Base-by-base conservation (phyloP, 2,113 vertebrate genomes). In the Otus sunia region DNA sequence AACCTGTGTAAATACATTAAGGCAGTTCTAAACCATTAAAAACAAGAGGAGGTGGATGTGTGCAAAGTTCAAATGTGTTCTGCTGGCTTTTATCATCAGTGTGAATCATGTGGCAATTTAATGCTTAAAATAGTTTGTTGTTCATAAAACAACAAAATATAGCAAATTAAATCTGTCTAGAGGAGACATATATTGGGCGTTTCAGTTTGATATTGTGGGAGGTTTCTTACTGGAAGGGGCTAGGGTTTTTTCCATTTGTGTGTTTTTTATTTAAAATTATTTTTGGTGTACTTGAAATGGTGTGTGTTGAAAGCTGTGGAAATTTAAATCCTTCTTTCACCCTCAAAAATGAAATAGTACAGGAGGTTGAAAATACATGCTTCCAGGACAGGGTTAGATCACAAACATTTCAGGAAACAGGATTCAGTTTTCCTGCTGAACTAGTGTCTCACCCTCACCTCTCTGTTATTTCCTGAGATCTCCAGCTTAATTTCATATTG, bases 1-100 rank as follows among this genome's bases (percentile, higher is more conserved):
- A 92, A 94, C 92, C 80, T 94, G 86, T 95, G 68, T 93, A 96
- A 96, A 95, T 93, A 96, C 93, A 83, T 95, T 96, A 95, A 37
- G 67, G 47, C 82, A 88, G 75, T 86, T 96, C 83, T 95, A 86
- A 94, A 80, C 59, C 90, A 88, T 96, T 95, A 91, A 86, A 96
- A 94, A 80, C 86, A 90, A 81, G 79, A 59, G 62, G 64, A 95
- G 90, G 88, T 95, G 68, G 82, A 93, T 95, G 79, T 92, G 92
- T 93, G 76, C 76, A 84, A 83, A 93, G 95, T 96, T 95, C 90
- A 92, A 49, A 96, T 84, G 76, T 87, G 69, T 96, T 94, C 92
- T 87, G n/a, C 84, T 88, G 88, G 76, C 88, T 94, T 94, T 96
- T 96, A 96, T 95, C 79, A 93, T 83, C 88, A 75, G 4, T 5